Evolutionary conservation across 2,797 vertebrate species (phyloP), one percentile per base, ranked within the genome.

Genomic region (Halcyon chelicuti): DNA sequence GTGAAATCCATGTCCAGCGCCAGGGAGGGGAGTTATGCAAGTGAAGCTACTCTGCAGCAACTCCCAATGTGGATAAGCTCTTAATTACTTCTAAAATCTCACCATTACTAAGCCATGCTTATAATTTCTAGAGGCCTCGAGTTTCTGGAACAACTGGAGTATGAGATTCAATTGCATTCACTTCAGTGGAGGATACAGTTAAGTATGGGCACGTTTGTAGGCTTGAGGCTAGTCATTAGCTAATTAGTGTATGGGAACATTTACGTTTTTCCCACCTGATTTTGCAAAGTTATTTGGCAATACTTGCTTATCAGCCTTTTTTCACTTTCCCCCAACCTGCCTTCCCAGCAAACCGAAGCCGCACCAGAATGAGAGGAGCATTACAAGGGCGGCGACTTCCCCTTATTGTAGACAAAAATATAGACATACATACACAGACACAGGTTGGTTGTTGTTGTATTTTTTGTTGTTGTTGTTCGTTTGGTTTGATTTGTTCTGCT

Each of bases 61-160:
- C 52, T 95, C 86, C 86, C 81, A 40, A 0, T 51, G 52, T 80
- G 81, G 65, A 67, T 89, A 91, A 96, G 52, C 65, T 52, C 57
- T 87, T 93, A 95, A 96, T 92, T 85, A 86, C 78, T 85, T 83
- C 72, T 80, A 89, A 89, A 94, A 94, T 92, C 86, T 95, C 82
- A 86, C 81, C 55, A 80, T 82, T 95, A 93, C 77, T 93, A 82
- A 95, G 74, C 77, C 74, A 65, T 79, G 57, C 80, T 90, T 93
- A 49, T 68, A 74, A 96, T 95, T 95, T 96, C 86, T 84, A 90
- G 91, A 88, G 88, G 88, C 80, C 88, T 90, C 4, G 47, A 94
- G 92, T 96, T 96, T 92, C 90, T 94, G 88, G n/a, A 96, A 52
- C 83, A 96, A 90, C 90, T 95, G 94, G 94, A 96, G 93, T 94